Evolutionary conservation across 1,140 invertebrate genomes (phyloP), one percentile per base, ranked within the genome.

Genomic region (Aphelenchoides avenae): DNA sequence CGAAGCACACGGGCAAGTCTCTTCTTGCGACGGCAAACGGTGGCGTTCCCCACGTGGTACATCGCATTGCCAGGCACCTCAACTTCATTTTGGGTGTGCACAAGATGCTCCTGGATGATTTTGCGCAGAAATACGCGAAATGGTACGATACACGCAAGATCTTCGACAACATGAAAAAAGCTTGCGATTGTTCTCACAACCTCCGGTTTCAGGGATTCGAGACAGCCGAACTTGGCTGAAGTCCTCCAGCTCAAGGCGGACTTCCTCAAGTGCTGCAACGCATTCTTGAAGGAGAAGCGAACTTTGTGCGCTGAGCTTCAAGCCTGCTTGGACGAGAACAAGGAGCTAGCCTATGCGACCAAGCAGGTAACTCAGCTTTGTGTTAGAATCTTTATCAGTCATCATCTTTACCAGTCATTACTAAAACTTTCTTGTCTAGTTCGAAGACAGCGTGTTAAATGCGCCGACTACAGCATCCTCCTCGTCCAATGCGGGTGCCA

Each of bases 361-460:
- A 33, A 29, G 24, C 34, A 18, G 18, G 46, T 60, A 30, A 46
- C 40, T 22, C 54, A 56, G 27, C 33, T 54, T 20, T 43, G 41
- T 7, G 34, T 36, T 11, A n/a, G 34, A n/a, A 36, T 36, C 11
- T 11, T 36, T 13, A 36, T 36, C 11, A 36, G n/a, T 11, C 34
- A 36, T 36, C 34, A 36, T 36, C n/a, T 13, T n/a, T n/a, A 13
- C 34, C 34, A 36, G 34, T n/a, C n/a, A 36, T n/a, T n/a, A 36
- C 11, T 36, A 36, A 36, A 36, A 36, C 11, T n/a, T n/a, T 13
- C 20, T 9, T 62, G 61, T 42, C 18, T 20, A 67, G 59, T 47
- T 67, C 37, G 64, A 64, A 31, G 42, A 73, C 33, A 34, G 56
- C n/a, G 31, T 70, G 18, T 26, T 66, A 18, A 61, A 68, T 20